Evolutionary conservation across 2,113 vertebrate species (phyloP).

Genomic region (Callorhinus ursinus): DNA sequence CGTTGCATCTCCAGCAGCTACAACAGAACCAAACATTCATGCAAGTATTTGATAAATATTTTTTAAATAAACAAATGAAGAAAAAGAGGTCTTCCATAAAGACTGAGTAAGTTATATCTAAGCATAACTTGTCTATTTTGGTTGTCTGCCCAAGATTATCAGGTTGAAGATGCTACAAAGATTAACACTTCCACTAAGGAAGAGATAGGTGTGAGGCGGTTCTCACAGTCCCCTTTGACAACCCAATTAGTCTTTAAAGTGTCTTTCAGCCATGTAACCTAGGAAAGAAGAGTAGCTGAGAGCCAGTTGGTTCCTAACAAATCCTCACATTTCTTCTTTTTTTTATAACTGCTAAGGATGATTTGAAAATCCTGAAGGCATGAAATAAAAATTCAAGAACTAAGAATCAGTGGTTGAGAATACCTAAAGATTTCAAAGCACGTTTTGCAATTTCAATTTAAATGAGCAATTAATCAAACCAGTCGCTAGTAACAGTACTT

Average conservation of each 20-base stretch:
- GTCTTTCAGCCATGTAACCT: background rate
- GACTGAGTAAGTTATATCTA: background rate
- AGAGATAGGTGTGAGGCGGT: background rate
- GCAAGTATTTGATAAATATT: background rate
- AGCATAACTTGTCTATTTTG: background rate
- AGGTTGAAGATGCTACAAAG: background rate
- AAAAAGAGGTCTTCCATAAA: constrained; percentile 6
- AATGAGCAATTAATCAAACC: background rate
- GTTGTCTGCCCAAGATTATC: background rate
- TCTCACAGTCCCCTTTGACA: background rate
- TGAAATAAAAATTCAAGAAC: constrained; percentile 7
- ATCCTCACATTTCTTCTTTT: background rate
- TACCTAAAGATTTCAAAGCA: background rate
- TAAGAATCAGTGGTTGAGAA: background rate
- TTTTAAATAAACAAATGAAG: background rate
- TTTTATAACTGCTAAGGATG: background rate
- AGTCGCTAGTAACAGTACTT: background rate
- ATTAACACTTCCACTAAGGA: background rate
- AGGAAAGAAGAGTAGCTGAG: background rate
- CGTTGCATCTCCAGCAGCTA: background rate
- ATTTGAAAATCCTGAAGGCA: background rate
- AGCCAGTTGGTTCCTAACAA: background rate
- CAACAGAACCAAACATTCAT: background rate
- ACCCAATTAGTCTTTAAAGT: background rate
- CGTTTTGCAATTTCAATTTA: background rate